Base-by-base conservation (phyloP, 2,797 vertebrate genomes). In the Choloepus didactylus region DNA sequence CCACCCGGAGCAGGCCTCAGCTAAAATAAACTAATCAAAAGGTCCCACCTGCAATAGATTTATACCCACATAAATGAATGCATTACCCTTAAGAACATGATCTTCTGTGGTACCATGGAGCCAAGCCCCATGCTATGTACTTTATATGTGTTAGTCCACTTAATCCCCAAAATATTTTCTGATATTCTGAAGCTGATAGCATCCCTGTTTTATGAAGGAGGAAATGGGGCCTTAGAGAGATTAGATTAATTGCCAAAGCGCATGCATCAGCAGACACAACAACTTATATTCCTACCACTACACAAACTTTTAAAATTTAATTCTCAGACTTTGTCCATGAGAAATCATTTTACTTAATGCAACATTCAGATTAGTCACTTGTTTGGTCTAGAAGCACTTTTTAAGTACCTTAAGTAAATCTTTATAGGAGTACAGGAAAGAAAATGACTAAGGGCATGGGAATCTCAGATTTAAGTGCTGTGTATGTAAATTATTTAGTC, bases 261-360 rank as follows among this genome's bases (percentile, higher is more conserved):
- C 12, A 70, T 49, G 54, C 31, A 51, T 56, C 60, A 89, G 77
- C 66, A 87, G 38, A 84, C 10, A 80, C 41, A 86, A 86, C 84
- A 91, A 87, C 9, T 38, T 79, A 54, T 2, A 38, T 11, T 80
- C n/a, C 27, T 79, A 19, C 44, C 46, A 76, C n/a, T 35, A 92
- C 16, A 91, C 11, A 93, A 80, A 59, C 31, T 92, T 92, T 80
- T 19, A 91, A 76, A 66, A 66, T 96, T 87, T 89, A 87, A 75
- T 85, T 91, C 31, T 80, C 6, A 46, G 54, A 35, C 56, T 81
- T 56, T 0, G 1, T 79, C 77, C 44, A 44, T 56, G 92, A 62
- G 88, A 96, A 91, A 86, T 69, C 75, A 73, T n/a, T 38, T 69
- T 79, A 44, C 35, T 59, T 91, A 16, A 46, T 75, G 80, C 27